A percentile compares a stretch with the other conserved stretches of the same genome.
Conservation (phyloP, 2,113 vertebrate species). For the Leucoraja erinaceus region DNA sequence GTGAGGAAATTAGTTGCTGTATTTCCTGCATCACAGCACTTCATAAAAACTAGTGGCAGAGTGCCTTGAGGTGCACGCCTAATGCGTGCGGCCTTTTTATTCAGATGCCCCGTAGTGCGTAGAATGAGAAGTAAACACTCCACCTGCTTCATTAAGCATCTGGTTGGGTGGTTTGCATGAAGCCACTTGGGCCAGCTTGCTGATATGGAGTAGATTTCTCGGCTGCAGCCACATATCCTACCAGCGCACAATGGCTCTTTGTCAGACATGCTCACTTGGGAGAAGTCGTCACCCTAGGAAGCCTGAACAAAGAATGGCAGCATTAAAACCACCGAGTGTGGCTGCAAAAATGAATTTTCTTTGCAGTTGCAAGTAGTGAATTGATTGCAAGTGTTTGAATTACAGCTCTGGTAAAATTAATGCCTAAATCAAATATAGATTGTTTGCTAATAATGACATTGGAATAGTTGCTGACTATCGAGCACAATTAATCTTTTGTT, state of each 20-base stretch:
- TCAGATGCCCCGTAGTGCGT: neutral
- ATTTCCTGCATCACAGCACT: no score
- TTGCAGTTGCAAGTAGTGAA: neutral
- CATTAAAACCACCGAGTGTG: neutral
- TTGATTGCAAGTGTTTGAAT: constrained; percentile 9
- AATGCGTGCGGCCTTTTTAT: neutral
- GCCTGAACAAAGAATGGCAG: neutral
- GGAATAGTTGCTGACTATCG: neutral
- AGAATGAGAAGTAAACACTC: neutral
- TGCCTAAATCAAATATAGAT: neutral
- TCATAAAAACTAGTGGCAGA: no score
- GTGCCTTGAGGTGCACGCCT: neutral
- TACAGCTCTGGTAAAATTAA: neutral
- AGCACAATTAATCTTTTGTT: neutral
- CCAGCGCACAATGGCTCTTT: neutral
- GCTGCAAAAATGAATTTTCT: neutral
- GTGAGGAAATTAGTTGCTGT: no score
- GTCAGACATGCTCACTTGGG: neutral
- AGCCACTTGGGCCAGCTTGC: neutral
- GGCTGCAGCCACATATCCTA: neutral
- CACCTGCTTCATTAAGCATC: neutral
- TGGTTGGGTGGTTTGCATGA: neutral
- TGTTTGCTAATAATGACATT: neutral
- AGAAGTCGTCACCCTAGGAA: neutral
- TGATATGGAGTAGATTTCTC: neutral